Conservation (phyloP, 2,797 vertebrate genomes). For the Halcyon badia region DNA sequence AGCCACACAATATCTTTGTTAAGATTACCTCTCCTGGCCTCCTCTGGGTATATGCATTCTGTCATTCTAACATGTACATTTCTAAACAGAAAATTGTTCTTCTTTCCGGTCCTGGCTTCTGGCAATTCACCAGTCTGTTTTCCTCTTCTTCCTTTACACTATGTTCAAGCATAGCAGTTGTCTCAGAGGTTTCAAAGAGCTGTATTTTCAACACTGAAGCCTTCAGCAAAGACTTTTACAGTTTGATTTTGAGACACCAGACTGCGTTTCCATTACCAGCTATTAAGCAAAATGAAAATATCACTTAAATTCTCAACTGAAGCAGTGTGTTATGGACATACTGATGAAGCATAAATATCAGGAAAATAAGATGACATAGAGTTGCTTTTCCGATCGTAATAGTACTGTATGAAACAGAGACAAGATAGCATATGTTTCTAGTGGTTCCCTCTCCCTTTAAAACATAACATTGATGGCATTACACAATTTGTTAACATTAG, state of each 20-base stretch:
- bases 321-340: background rate
- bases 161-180: background rate
- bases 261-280: background rate
- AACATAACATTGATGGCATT: background rate
- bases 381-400: background rate
- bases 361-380: constrained; percentile 12
- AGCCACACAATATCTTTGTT: background rate
- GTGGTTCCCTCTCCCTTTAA: background rate
- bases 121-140: background rate
- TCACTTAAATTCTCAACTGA: background rate
- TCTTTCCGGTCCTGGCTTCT: background rate
- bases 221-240: background rate
- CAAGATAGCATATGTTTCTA: constrained; percentile 53
- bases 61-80: background rate
- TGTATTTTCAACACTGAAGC: background rate
- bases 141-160: background rate
- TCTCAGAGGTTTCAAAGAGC: background rate
- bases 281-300: constrained; percentile 48
- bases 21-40: background rate
- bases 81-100: background rate
- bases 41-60: background rate
- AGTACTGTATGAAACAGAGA: constrained; percentile 18
- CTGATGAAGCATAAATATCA: constrained; percentile 10
- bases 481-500: constrained; percentile 28
- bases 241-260: background rate